A percentile compares a stretch with the other conserved stretches of the same genome.
These are phyloP conservation scores for Oxyura jamaicensis DNA, from an alignment of 2,113 vertebrate species.

Conservation along the genomic window DNA sequence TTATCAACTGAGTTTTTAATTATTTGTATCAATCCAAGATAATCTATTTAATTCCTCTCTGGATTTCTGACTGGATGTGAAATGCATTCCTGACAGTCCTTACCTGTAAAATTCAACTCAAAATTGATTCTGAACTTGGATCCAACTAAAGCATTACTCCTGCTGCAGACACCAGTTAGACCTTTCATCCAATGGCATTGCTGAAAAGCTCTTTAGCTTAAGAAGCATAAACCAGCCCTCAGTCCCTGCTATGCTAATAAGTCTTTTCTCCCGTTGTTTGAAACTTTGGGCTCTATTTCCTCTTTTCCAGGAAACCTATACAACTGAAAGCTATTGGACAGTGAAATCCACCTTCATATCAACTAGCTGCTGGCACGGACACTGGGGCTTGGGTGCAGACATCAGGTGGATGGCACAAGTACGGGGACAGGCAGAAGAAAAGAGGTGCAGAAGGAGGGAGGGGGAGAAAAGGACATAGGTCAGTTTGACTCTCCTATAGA, in stretches of 20 bases:
- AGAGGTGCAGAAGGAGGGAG: neutral
- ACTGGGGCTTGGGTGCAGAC: neutral
- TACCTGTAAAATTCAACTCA: neutral
- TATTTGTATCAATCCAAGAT: neutral
- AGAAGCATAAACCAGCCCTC: neutral
- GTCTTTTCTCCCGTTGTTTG: neutral
- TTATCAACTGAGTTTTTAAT: neutral
- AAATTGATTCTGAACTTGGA: neutral
- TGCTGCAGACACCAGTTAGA: neutral
- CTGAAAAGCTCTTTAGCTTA: neutral
- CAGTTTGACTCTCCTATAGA: neutral
- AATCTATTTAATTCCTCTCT: neutral
- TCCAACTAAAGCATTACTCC: neutral
- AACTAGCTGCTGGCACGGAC: neutral
- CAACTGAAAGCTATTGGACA: neutral
- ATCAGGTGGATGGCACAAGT: neutral
- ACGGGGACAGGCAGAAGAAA: neutral
- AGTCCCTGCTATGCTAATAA: fast-evolving
- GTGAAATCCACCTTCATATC: neutral
- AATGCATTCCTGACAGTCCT: neutral
- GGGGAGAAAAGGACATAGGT: neutral
- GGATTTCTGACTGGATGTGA: neutral
- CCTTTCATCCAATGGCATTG: neutral
- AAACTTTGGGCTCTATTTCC: neutral
- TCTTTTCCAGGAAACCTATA: neutral